phyloP scores from a whole-genome alignment of 2,888 invertebrate genomes.

The Caenorhabditis panamensis region DNA sequence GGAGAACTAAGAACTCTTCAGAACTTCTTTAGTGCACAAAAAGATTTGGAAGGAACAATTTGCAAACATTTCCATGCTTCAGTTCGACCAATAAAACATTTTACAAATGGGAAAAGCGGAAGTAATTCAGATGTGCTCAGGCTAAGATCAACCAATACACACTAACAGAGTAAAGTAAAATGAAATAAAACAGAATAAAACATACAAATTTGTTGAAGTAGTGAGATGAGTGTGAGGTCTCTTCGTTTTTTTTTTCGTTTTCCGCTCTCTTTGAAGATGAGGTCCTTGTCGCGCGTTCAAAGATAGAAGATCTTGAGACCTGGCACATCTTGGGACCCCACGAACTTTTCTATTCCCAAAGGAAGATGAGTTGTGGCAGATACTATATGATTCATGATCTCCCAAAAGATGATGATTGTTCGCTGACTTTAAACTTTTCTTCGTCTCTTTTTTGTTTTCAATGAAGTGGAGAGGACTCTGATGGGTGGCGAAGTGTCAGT shows the following conservation, averaged over 20 bases:
- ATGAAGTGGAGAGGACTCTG: slow-evolving; percentile 18
- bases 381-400: slow-evolving; percentile 52
- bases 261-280: neutral
- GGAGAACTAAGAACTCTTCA: neutral
- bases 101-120: neutral
- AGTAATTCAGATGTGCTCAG: neutral
- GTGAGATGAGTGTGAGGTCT: neutral
- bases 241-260: neutral
- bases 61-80: too few species aligned
- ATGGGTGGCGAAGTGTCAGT: slow-evolving; percentile 44
- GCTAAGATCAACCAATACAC: neutral
- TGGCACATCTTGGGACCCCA: neutral
- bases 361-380: slow-evolving; percentile 22
- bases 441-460: slow-evolving; percentile 11
- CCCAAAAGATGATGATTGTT: slow-evolving; percentile 45
- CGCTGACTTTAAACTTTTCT: slow-evolving; percentile 21
- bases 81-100: neutral
- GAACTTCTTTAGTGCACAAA: too few species aligned
- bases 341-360: slow-evolving; percentile 20
- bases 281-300: slow-evolving; percentile 10
- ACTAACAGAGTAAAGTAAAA: too few species aligned
- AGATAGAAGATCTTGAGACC: slow-evolving; percentile 28
- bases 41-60: too few species aligned
- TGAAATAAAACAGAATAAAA: slow-evolving; percentile 1
- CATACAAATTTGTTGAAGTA: slow-evolving; percentile 4